Percentiles rank a stretch among this genome's conserved stretches.
These are phyloP conservation scores for Hemichromis elongatus DNA, from an alignment of 2,113 vertebrate species.

Conservation along the genomic window DNA sequence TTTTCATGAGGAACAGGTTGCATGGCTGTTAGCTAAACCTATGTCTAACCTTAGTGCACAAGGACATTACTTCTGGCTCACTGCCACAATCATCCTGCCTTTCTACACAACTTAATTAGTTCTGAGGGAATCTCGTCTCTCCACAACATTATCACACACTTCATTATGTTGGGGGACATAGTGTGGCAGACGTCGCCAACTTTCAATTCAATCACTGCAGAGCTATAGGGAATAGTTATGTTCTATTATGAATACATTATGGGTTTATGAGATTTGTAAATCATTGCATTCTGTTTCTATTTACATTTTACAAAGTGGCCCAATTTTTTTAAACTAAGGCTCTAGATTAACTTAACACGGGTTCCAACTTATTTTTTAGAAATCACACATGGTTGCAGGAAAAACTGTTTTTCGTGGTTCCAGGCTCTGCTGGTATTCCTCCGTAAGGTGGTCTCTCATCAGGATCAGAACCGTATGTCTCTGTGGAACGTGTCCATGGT, in stretches of 20 bases:
- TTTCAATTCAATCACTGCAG: no score
- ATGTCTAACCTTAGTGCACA: background rate
- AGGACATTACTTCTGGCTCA: background rate
- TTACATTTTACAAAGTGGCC: no score
- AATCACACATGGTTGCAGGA: background rate
- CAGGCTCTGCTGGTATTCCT: constrained; percentile 91
- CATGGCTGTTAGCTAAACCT: background rate
- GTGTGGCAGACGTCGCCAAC: no score
- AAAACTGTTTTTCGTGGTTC: background rate
- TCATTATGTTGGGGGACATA: no score
- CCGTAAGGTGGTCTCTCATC: constrained; percentile 85
- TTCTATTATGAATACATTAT: background rate
- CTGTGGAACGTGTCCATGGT: constrained; percentile 96
- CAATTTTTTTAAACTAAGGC: no score
- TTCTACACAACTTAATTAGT: no score
- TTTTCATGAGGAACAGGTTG: background rate
- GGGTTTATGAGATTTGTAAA: background rate
- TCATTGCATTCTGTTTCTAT: background rate
- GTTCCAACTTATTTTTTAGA: background rate
- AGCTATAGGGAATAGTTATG: background rate
- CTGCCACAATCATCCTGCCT: background rate
- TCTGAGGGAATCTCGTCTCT: no score
- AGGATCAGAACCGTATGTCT: constrained; percentile 94
- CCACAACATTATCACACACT: no score
- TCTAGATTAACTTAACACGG: background rate